Conservation (phyloP, 2,797 vertebrate species). For the Threskiornis aethiopicus region DNA sequence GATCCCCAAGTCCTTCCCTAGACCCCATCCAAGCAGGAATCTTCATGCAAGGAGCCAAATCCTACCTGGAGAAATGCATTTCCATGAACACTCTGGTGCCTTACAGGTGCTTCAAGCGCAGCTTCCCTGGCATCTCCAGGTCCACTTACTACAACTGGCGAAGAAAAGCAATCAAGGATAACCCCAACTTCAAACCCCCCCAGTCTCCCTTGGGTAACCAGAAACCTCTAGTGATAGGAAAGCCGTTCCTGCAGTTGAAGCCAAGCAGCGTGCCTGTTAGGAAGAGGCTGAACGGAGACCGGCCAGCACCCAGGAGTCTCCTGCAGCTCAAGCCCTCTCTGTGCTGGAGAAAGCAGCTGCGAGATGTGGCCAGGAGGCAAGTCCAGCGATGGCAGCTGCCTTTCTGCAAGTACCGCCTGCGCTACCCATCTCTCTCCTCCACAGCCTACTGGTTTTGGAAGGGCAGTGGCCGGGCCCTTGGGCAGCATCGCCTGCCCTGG, state of each 20-base stretch:
- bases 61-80: slow-evolving; percentile 89
- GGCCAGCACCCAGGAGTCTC: neutral
- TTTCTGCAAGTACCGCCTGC: slow-evolving; percentile 88
- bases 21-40: slow-evolving; percentile 57
- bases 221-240: slow-evolving; percentile 1
- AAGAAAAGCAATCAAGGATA: slow-evolving; percentile 86
- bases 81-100: slow-evolving; percentile 87
- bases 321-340: slow-evolving; percentile 69
- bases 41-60: slow-evolving; percentile 92
- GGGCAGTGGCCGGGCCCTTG: neutral
- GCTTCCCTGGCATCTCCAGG: slow-evolving; percentile 92
- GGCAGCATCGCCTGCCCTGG: neutral
- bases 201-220: slow-evolving; percentile 27
- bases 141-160: slow-evolving; percentile 98
- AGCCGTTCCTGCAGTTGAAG: neutral
- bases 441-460: slow-evolving; percentile 92
- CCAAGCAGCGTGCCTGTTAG: neutral
- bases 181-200: slow-evolving; percentile 68
- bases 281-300: slow-evolving; percentile 26
- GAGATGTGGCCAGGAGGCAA: slow-evolving; percentile 81
- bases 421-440: slow-evolving; percentile 84
- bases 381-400: slow-evolving; percentile 83
- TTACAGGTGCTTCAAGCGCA: slow-evolving; percentile 90
- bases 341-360: slow-evolving; percentile 81
- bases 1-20: slow-evolving; percentile 44